Conservation (phyloP, 2,113 vertebrate species). For the Mobula hypostoma region DNA sequence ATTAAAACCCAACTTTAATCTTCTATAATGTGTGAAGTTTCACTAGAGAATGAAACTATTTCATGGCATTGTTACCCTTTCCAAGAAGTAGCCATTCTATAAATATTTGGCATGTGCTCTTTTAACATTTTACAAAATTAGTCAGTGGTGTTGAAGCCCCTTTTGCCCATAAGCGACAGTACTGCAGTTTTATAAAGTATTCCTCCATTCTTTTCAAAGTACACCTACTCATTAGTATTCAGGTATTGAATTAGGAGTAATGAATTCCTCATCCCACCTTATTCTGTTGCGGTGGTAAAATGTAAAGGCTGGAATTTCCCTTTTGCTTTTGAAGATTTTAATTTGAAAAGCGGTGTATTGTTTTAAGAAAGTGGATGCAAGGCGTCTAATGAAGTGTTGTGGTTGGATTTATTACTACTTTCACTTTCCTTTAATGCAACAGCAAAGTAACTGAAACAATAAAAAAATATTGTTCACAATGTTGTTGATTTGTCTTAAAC, state of each 20-base stretch:
- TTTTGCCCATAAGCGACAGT: not conserved
- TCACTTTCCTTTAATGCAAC: conserved; percentile 20
- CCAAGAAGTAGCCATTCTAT: not conserved
- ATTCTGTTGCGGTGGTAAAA: not conserved
- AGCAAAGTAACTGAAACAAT: conserved; percentile 30
- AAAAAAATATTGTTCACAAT: not conserved
- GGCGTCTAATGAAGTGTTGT: conserved; percentile 22
- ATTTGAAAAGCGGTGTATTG: not conserved
- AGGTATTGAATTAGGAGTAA: not conserved
- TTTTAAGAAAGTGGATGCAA: conserved; percentile 32
- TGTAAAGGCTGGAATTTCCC: conserved; percentile 7
- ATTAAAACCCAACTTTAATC: not conserved
- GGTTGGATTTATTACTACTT: not conserved
- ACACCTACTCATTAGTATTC: not conserved
- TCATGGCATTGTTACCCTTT: not conserved
- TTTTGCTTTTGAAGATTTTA: conserved; percentile 20
- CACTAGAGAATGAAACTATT: not conserved
- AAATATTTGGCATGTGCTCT: not conserved
- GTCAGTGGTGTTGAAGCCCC: not conserved
- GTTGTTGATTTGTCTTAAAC: not conserved
- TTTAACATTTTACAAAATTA: not conserved
- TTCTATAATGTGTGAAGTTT: not conserved
- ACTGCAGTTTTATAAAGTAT: not conserved
- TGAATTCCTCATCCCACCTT: not conserved
- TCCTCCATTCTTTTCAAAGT: not conserved